Base-by-base conservation (phyloP, 2,888 invertebrate genomes). In the Agrypnus murinus region DNA sequence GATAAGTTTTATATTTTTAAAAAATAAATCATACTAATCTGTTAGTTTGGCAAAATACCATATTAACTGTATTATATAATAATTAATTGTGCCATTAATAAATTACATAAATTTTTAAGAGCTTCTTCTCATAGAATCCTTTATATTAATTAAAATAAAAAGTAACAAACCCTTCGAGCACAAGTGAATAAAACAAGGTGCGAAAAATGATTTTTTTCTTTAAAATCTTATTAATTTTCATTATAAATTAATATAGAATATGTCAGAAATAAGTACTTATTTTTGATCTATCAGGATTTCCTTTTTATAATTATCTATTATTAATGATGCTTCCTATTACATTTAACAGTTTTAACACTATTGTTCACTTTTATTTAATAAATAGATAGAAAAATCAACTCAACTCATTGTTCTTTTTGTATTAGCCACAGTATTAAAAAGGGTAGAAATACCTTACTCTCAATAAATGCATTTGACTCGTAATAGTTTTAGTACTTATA, bases 21-120 rank as follows among this genome's bases (percentile, higher is more conserved):
- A 64, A 34, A 64, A 64, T 64, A 64, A 64, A 64, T 64, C 64
- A 64, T 50, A 64, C 48, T 64, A 64, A 64, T 48, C 19, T 64
- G 64, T 64, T 64, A 64, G 64, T 64, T 64, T 50, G 64, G 40
- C 53, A 50, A 46, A 12, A 53, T 40, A 55, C 36, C 55, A 36
- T 36, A n/a, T 34, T 36, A 55, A 15, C 15, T 36, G 19, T 25
- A 19, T 55, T 25, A 25, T 25, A 25, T 25, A 2, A 25, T 25
- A 2, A 25, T 25, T 25, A 25, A 25, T 55, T 55, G 36, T 17
- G 36, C 36, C 17, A 36, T 55, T 55, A 55, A 55, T 55, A 55
- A 9, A 34, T 36, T 55, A 55, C 36, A 14, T 17, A 55, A 2
- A 7, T 32, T 55, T 14, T 34, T 17, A 55, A 14, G 36, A 15